Evolutionary conservation across 1,140 invertebrate species (phyloP), one percentile per base, ranked within the genome.

Genomic region (Caenorhabditis remanei): DNA sequence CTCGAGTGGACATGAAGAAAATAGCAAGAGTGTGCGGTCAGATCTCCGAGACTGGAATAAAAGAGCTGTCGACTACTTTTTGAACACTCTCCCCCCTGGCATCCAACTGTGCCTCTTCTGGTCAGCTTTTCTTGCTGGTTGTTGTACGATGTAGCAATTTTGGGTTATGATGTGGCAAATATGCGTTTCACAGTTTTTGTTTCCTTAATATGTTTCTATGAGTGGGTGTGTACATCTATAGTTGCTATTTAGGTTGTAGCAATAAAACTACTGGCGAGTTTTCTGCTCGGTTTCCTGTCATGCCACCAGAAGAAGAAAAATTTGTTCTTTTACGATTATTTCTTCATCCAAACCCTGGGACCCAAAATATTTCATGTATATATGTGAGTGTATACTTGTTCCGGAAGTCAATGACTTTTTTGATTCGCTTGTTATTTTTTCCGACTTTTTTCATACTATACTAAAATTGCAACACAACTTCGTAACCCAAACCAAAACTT

Each of bases 31-130:
- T 50, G 71, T 79, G 71, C 71, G 43, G 71, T 50, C 71, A 50
- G 71, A 53, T 79, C 71, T 50, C 71, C 46, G 71, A 1, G 71
- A 79, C 71, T 50, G 21, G 71, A 79, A 53, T 53, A 53, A 79
- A 79, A 79, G 46, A 79, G 71, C 71, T 79, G 71, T 79, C 71
- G 53, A 79, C 71, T 79, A 79, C 71, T 79, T 79, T 79, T 79
- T 79, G 71, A 79, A 79, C 71, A 79, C 71, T 79, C 65, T 61
- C 24, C 32, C 32, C n/a, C n/a, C 24, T 50, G 46, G 71, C 21
- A 53, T 79, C 46, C 46, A 24, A 79, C 71, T 79, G 46, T 40
- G 46, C 8, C 13, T 67, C 63, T 65, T 13, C 46, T 79, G n/a
- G 71, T 50, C 65, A 71, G 40, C 65, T 46, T 19, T 14, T 41